Base-by-base conservation (phyloP, 2,888 invertebrate species). In the Eubasilissa splendida region DNA sequence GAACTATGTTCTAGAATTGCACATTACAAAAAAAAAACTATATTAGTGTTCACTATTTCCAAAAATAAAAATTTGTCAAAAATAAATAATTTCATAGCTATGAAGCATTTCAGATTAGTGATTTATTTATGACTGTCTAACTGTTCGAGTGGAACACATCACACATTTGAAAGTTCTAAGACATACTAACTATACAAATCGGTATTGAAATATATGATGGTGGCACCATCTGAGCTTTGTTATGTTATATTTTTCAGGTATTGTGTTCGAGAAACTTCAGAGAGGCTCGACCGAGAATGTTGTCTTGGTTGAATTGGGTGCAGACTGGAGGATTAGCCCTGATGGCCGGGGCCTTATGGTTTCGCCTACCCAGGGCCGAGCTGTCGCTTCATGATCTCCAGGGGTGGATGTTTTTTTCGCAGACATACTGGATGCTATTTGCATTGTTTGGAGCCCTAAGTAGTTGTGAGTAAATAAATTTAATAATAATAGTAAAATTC, bases 341-440 rank as follows among this genome's bases (percentile, higher is more conserved):
- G 82, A 90, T 95, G 88, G 93, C 94, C 1, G 95, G 96, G 11
- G 90, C 95, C 52, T 90, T 96, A 74, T 96, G 96, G 96, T 94
- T 95, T 86, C 93, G 95, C 86, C 88, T 95, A 85, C 93, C 94
- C n/a, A 89, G 95, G 80, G 92, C 91, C 59, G 96, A 96, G 87
- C 93, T 94, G 84, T 93, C 94, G 11, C 89, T 96, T 78, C 93
- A 94, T 85, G 95, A 96, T 87, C 92, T 95, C 83, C 94, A 95
- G 88, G 96, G 95, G 70, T 95, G 95, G 95, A 94, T 96, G 93
- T 96, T 95, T 87, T 96, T 95, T 88, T 94, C 94, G 80, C 94
- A 94, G 75, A 95, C 94, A 42, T 95, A 95, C 86, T 95, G 95
- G 95, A 95, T 95, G 93, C 90, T 96, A 80, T 94, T 94, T 86